Base-by-base conservation (phyloP, 2,888 invertebrate genomes). In the Drosophila prolongata region DNA sequence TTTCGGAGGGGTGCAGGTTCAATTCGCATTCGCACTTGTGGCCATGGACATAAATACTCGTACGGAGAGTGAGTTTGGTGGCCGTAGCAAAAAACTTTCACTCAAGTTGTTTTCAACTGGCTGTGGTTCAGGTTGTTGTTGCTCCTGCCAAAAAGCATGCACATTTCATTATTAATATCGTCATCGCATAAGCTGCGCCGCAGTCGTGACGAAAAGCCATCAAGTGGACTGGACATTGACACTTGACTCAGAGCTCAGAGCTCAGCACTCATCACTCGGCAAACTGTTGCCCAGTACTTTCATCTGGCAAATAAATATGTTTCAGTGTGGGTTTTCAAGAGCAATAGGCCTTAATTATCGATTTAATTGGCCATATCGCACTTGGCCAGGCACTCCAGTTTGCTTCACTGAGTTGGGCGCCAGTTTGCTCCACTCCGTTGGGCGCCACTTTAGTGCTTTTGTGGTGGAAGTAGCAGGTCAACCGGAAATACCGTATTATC, bases 401-500 rank as follows among this genome's bases (percentile, higher is more conserved):
- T 16, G 55, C n/a, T 46, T 13, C n/a, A 50, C 16, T 13, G 19
- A 19, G 19, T 19, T 19, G 52, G 47, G 49, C 47, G 58, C 53
- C 47, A 57, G 37, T 60, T 62, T 57, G 78, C 75, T 80, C 64
- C 60, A 67, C 69, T 69, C 71, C 68, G 37, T 42, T 55, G 50
- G 35, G 19, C 3, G 19, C 43, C 19, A 42, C 6, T 38, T 30
- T 34, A 49, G 16, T 34, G 47, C 35, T 19, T 49, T 46, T 49
- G 52, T 38, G 55, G 64, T 55, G 38, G 67, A 61, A 56, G 69
- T 57, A 42, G 67, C 65, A 58, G 69, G 50, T 72, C 69, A 74
- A 75, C 74, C 85, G 88, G 88, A 87, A 87, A 87, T 50, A 76
- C 86, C 72, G 88, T 85, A 87, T 78, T 79, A 83, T 84, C 84